Percentiles rank a stretch among this genome's conserved stretches.
Evolutionary conservation across 2,888 invertebrate genomes (phyloP).

Genomic region (Lithodes maja): DNA sequence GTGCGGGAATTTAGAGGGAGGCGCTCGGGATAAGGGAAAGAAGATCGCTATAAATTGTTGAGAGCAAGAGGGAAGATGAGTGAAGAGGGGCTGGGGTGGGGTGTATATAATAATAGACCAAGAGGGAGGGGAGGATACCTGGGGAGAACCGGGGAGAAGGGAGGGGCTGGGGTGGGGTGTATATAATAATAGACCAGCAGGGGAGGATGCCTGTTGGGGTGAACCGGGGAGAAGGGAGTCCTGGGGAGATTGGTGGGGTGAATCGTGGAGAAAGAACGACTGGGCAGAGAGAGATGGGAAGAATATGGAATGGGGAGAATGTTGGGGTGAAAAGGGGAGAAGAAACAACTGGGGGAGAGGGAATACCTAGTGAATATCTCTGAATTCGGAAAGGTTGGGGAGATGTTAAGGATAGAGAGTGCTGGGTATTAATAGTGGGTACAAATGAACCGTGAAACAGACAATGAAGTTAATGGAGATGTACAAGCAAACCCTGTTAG

Average conservation of each 20-base stretch:
- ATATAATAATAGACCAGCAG: not conserved
- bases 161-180: not conserved
- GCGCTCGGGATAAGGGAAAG: slow-evolving; percentile 41
- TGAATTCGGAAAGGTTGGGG: too few species aligned
- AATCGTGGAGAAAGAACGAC: not conserved
- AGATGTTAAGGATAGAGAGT: too few species aligned
- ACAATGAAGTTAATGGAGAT: too few species aligned
- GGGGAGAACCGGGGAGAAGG: not conserved
- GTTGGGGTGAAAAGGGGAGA: not conserved
- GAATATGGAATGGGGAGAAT: not conserved
- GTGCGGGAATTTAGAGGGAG: slow-evolving; percentile 18
- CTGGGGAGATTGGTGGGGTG: not conserved
- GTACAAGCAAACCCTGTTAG: too few species aligned
- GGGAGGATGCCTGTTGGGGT: not conserved
- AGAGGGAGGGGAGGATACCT: not conserved
- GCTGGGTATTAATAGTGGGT: too few species aligned
- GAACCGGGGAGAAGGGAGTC: not conserved
- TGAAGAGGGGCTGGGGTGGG: slow-evolving; percentile 32
- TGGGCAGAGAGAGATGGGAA: not conserved
- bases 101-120: slow-evolving; percentile 42
- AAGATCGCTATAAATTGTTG: slow-evolving; percentile 35
- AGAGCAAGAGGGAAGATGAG: slow-evolving; percentile 36
- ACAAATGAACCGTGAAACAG: too few species aligned
- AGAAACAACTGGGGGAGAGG: not conserved
- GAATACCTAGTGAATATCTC: not conserved